Conservation (phyloP, 2,888 invertebrate species). For the Terebella lapidaria region DNA sequence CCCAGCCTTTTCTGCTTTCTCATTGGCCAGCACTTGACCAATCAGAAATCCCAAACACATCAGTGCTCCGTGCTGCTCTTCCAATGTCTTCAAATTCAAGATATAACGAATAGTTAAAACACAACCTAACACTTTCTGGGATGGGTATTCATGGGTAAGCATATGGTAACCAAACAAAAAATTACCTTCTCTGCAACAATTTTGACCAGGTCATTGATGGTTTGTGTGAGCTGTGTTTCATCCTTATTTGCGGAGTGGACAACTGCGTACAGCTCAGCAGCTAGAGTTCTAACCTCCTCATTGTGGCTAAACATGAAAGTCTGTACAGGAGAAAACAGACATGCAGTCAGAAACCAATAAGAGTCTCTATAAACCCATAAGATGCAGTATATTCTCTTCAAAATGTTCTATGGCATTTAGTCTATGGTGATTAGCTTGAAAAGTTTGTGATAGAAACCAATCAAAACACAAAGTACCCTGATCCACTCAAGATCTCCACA, state of each 20-base stretch:
- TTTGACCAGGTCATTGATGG: constrained; percentile 46
- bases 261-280: constrained; percentile 72
- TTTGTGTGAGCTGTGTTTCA: constrained; percentile 56
- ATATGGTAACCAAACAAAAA: no score
- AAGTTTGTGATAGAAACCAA: no score
- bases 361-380: no score
- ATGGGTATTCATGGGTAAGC: neutral
- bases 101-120: neutral
- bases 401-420: no score
- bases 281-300: constrained; percentile 70
- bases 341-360: no score
- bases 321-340: constrained; percentile 27
- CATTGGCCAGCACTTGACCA: constrained; percentile 28
- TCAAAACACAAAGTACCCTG: constrained; percentile 51
- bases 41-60: constrained; percentile 65
- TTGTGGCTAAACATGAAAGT: constrained; percentile 58
- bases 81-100: constrained; percentile 58
- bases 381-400: no score
- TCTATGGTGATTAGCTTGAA: no score
- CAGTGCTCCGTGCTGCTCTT: constrained; percentile 74
- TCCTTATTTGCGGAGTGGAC: constrained; percentile 62
- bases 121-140: neutral
- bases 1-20: neutral
- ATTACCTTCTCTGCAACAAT: constrained; percentile 9
- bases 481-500: constrained; percentile 65